These are phyloP conservation scores for Glossosoma conforme DNA, from an alignment of 1,140 invertebrate genomes.

Conservation along the genomic window DNA sequence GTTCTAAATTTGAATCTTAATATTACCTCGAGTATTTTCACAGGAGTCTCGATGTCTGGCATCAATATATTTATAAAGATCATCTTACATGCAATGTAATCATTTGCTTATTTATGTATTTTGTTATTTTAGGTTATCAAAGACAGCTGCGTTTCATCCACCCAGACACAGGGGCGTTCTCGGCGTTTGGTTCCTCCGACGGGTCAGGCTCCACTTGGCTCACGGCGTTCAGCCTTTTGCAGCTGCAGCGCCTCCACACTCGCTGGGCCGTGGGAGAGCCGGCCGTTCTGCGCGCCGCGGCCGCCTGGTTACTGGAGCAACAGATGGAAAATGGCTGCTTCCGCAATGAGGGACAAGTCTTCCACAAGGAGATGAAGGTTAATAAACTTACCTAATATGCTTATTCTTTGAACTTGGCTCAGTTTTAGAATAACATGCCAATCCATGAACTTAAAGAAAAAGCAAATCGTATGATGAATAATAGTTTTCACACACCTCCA, in stretches of 20 bases:
- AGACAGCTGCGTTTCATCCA: slow-evolving; percentile 70
- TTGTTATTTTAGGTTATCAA: slow-evolving; percentile 58
- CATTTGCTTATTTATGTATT: too few relatives aligned
- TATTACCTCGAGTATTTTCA: too few relatives aligned
- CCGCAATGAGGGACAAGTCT: slow-evolving; percentile 66
- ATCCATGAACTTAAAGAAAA: too few relatives aligned
- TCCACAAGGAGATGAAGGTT: slow-evolving; percentile 72
- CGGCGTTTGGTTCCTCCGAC: slow-evolving; percentile 66
- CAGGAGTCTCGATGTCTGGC: too few relatives aligned
- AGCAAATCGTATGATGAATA: too few relatives aligned
- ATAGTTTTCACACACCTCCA: too few relatives aligned
- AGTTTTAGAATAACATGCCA: too few relatives aligned
- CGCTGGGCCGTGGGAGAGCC: slow-evolving; percentile 41
- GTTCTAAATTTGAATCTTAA: too few relatives aligned
- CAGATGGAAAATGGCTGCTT: slow-evolving; percentile 79
- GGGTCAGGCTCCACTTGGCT: slow-evolving; percentile 70
- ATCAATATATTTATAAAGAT: neutral
- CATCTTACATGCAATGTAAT: neutral
- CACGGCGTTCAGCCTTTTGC: slow-evolving; percentile 76
- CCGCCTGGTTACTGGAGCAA: slow-evolving; percentile 65
- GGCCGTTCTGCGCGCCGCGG: slow-evolving; percentile 53
- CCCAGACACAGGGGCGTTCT: slow-evolving; percentile 68
- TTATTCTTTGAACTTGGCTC: too few relatives aligned
- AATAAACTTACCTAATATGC: too few relatives aligned
- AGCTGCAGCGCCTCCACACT: slow-evolving; percentile 43